Evolutionary conservation across 2,113 vertebrate species (phyloP), one percentile per base, ranked within the genome.

Genomic region (Apus apus): DNA sequence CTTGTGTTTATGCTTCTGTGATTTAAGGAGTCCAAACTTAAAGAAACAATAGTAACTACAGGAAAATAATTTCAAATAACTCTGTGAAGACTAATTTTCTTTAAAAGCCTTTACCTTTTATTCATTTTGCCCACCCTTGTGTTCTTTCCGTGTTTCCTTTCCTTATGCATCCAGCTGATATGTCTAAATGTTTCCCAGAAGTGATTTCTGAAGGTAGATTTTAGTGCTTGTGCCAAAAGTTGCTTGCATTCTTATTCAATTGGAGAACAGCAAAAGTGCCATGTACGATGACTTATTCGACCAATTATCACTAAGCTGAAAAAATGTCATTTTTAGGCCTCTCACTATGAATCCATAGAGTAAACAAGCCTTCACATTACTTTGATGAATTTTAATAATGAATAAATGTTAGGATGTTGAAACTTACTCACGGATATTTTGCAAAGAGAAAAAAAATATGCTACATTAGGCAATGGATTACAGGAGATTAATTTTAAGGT

Each of bases 131-230:
- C 46, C 54, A 27, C 34, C 68, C 36, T 56, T 72, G 34, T 64
- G 40, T 25, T 79, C 10, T 53, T 86, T 72, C 56, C 16, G 1
- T 83, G 43, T 70, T 93, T 91, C 25, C 45, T 71, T 82, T 91
- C 60, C 85, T 90, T 70, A 71, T 56, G 51, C 40, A 38, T 83
- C 91, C 66, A 87, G 64, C 11, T 68, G 64, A 80, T 92, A 64
- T 79, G 36, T 56, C 45, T 43, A 90, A 91, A 77, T 91, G 72
- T 51, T 93, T 34, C 51, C 66, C 66, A 86, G 67, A 87, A 94
- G 46, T 90, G 75, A 85, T 88, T 96, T 97, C 75, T 85, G 60
- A 77, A 83, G 71, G 75, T 77, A 83, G 75, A 73, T 85, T 91
- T 95, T 89, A 89, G 67, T 76, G 26, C 12, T 83, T 87, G 54